Base-by-base conservation (phyloP, 1,140 invertebrate genomes). In the Drosophila nikananu region DNA sequence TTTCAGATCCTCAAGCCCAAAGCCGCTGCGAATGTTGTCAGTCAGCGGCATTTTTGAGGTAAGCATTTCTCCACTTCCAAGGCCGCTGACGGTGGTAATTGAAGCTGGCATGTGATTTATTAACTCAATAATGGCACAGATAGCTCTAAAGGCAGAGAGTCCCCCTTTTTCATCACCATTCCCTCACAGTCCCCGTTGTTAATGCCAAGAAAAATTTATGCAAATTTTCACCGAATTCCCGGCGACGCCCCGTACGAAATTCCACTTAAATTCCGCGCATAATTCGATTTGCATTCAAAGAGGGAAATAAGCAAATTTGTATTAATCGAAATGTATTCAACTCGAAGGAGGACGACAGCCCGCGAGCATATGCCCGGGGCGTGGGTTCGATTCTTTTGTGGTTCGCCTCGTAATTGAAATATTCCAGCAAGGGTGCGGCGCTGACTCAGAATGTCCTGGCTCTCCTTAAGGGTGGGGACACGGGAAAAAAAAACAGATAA, bases 81-180 rank as follows among this genome's bases (percentile, higher is more conserved):
- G 19, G 55, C 39, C 67, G 23, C 46, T 9, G 15, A 5, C 46
- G 52, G 71, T 39, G 51, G 76, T 83, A 83, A 83, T 83, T 83
- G 81, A 84, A 83, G 81, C 81, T 80, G 81, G 71, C 81, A 83
- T 83, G 71, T 83, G 81, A 83, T 83, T 83, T 83, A 83, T 83
- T 83, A 83, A 83, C 81, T 83, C 81, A 83, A 83, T 83, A 84
- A 83, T 84, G 72, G 64, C 57, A 13, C 68, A 64, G 67, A 74
- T 83, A 83, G 52, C 63, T 73, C 37, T 15, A 6, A 6, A 39
- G 19, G 7, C 52, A 42, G 27, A 42, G 27, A 12, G 44, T 23
- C 64, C 54, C 37, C 21, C 15, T 8, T 1, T 1, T 8, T 7
- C 39, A 21, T 3, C 19, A 23, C 48, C 19, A 25, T 13, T 32